phyloP scores from a whole-genome alignment of 1,140 invertebrate species.

The Chionoecetes opilio region DNA sequence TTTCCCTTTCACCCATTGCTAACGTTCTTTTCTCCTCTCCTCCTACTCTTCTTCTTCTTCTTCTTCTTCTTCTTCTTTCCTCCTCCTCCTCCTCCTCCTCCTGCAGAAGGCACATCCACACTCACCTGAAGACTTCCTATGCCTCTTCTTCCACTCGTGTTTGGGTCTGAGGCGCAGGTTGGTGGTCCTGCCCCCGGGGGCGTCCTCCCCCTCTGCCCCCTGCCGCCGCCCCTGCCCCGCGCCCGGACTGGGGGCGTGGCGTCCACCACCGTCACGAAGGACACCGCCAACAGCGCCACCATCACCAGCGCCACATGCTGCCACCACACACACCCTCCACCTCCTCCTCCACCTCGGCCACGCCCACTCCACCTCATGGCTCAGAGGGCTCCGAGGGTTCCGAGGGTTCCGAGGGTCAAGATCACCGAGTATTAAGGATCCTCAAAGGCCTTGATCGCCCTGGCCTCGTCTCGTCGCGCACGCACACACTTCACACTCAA shows the following conservation, averaged over 20 bases:
- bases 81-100: neutral
- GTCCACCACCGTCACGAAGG: conserved; percentile 31
- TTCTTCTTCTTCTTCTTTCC: neutral
- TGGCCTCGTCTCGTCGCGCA: neutral
- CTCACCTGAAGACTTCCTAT: conserved; percentile 55
- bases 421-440: conserved; percentile 2
- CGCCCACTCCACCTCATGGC: conserved; percentile 35
- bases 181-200: too few species aligned
- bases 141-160: conserved; percentile 37
- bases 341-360: neutral
- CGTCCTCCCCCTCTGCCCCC: neutral
- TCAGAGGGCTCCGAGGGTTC: too few species aligned
- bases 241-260: neutral
- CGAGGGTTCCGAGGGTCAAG: conserved; percentile 7
- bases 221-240: neutral
- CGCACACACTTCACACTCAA: neutral
- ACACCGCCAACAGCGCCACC: conserved; percentile 9
- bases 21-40: too few species aligned
- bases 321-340: conserved; percentile 21
- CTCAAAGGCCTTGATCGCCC: neutral
- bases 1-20: too few species aligned
- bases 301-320: neutral
- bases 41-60: too few species aligned
- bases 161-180: neutral
- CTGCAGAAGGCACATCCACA: neutral